Evolutionary conservation across 1,140 invertebrate species (phyloP).

Genomic region (Zaprionus vittiger): DNA sequence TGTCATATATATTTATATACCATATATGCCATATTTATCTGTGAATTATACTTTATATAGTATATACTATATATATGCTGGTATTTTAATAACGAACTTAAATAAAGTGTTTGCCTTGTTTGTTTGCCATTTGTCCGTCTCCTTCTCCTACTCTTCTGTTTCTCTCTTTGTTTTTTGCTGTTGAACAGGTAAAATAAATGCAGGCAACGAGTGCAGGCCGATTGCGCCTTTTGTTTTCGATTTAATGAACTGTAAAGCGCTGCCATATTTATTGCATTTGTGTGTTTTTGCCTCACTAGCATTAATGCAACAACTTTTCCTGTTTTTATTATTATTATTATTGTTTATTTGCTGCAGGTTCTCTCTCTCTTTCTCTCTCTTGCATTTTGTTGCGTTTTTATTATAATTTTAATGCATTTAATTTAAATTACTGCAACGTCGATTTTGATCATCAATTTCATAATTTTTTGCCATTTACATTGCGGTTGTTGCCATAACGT

Average conservation of each 20-base stretch:
- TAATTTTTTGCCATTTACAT: conserved; percentile 54
- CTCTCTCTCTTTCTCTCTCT: background rate
- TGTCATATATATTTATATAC: background rate
- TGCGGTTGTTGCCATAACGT: conserved; percentile 33
- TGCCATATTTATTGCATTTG: conserved; percentile 75
- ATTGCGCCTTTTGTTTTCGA: conserved; percentile 74
- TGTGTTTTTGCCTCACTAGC: conserved; percentile 21
- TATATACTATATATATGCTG: conserved; percentile 21
- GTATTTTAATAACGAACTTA: conserved; percentile 77
- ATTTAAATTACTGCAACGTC: conserved; percentile 72
- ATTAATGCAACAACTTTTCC: conserved; percentile 32
- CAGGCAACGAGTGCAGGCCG: conserved; percentile 51
- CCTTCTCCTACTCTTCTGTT: background rate
- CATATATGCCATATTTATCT: conserved; percentile 1
- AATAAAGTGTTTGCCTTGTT: conserved; percentile 64
- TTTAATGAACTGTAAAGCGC: conserved; percentile 81
- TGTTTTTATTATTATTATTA: conserved; percentile 57
- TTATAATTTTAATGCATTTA: conserved; percentile 73
- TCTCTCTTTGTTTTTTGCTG: conserved; percentile 16
- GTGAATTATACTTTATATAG: no score
- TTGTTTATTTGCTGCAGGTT: conserved; percentile 61
- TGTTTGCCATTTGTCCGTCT: conserved; percentile 12
- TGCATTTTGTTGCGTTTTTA: conserved; percentile 30
- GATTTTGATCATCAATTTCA: conserved; percentile 56
- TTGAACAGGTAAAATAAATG: conserved; percentile 63